These are phyloP conservation scores for Vanessa atalanta DNA, from an alignment of 1,140 invertebrate species.

Conservation along the genomic window DNA sequence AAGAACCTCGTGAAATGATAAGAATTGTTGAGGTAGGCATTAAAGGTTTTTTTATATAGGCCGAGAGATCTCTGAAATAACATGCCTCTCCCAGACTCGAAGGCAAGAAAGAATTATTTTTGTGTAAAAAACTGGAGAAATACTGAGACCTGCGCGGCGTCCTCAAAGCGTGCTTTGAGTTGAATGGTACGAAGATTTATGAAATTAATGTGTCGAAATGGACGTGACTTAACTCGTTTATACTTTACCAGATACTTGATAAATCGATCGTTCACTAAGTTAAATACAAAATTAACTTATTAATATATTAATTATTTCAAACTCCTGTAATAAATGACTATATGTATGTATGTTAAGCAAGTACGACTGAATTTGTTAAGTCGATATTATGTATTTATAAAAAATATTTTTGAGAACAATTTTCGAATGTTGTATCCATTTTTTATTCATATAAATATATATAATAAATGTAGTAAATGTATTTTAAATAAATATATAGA, in stretches of 20 bases:
- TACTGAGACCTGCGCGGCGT: constrained; percentile 50
- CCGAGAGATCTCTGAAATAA: constrained; percentile 42
- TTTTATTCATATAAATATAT: no score
- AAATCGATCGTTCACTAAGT: no score
- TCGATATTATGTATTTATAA: no score
- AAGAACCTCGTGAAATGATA: constrained; percentile 3
- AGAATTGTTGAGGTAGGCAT: constrained; percentile 11
- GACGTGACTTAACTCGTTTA: constrained; percentile 25
- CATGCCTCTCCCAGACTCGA: constrained; percentile 42
- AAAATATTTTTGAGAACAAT: no score
- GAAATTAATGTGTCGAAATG: constrained; percentile 14
- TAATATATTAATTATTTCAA: no score
- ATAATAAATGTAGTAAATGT: no score
- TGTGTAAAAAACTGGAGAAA: constrained; percentile 51
- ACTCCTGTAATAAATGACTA: no score
- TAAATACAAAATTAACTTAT: no score
- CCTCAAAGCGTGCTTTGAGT: constrained; percentile 48
- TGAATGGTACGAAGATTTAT: constrained; percentile 26
- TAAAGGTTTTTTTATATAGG: constrained; percentile 19
- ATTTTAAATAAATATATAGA: no score
- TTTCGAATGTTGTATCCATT: no score
- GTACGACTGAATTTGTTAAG: no score
- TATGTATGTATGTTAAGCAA: no score
- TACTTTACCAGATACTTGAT: background rate
- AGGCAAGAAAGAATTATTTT: constrained; percentile 56